A percentile compares a stretch with the other conserved stretches of the same genome.
These are phyloP conservation scores for Cirrhinus mrigala DNA, from an alignment of 2,797 vertebrate genomes.

Conservation along the genomic window DNA sequence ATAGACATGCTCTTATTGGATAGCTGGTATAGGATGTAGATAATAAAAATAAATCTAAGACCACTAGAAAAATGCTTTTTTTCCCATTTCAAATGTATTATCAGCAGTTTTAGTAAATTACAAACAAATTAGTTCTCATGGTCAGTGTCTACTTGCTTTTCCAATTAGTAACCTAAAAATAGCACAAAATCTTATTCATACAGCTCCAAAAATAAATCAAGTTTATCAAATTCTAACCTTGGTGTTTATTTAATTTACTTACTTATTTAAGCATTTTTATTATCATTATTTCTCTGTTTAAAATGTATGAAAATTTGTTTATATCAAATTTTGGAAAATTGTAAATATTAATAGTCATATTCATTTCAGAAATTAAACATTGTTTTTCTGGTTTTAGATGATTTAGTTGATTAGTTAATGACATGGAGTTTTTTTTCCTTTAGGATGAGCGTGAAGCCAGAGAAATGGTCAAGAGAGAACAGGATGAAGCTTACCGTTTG, in stretches of 20 bases:
- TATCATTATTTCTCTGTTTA: not conserved
- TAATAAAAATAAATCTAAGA: not conserved
- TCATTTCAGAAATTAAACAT: not conserved
- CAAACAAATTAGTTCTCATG: not conserved
- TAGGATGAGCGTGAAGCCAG: conserved; percentile 98
- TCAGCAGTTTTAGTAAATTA: not conserved
- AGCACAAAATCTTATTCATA: not conserved
- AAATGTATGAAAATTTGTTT: not conserved
- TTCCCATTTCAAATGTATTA: not conserved
- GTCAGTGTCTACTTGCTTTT: not conserved
- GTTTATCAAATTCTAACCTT: not conserved
- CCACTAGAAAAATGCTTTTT: not conserved
- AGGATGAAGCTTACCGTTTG: conserved; percentile 96
- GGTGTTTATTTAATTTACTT: not conserved
- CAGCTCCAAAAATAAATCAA: not conserved
- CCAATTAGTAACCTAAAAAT: not conserved
- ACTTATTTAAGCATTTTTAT: not conserved
- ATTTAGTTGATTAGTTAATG: not conserved
- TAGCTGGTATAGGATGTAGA: conserved; percentile 2
- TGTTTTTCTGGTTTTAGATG: not conserved
- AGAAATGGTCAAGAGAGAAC: conserved; percentile 97
- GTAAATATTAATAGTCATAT: not conserved
- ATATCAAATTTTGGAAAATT: not conserved
- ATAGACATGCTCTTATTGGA: conserved; percentile 1
- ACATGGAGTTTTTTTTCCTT: not conserved